phyloP scores from a whole-genome alignment of 2,797 vertebrate species.

The Synaphobranchus kaupii region DNA sequence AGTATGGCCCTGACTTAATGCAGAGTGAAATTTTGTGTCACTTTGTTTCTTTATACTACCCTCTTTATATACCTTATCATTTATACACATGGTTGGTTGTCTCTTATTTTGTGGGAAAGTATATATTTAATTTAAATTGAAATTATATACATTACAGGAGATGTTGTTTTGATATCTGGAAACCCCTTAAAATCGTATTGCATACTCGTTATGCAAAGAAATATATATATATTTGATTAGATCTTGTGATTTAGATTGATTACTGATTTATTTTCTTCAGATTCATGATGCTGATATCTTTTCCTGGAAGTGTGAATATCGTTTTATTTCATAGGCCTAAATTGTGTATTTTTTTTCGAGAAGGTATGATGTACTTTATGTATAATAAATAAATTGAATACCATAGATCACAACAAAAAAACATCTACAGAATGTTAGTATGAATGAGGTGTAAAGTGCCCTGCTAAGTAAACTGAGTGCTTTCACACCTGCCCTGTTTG shows the following conservation, averaged over 20 bases:
- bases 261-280: not conserved
- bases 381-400: not conserved
- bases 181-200: not conserved
- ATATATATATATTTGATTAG: not conserved
- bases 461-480: too few species aligned
- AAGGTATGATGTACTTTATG: not conserved
- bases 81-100: not conserved
- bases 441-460: too few species aligned
- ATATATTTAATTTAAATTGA: not conserved
- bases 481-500: too few species aligned
- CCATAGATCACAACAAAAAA: too few species aligned
- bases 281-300: not conserved
- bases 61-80: not conserved
- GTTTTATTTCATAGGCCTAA: not conserved
- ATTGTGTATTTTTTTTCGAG: conserved; percentile 4
- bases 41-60: not conserved
- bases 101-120: not conserved
- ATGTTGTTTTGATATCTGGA: not conserved
- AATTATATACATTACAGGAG: not conserved
- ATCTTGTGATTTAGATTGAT: not conserved
- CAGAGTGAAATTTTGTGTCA: not conserved
- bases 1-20: not conserved
- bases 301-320: not conserved
- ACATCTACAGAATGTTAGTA: too few species aligned
- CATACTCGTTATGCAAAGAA: not conserved